These are phyloP conservation scores for Mystacornis crossleyi DNA, from an alignment of 2,113 vertebrate genomes.

Conservation along the genomic window DNA sequence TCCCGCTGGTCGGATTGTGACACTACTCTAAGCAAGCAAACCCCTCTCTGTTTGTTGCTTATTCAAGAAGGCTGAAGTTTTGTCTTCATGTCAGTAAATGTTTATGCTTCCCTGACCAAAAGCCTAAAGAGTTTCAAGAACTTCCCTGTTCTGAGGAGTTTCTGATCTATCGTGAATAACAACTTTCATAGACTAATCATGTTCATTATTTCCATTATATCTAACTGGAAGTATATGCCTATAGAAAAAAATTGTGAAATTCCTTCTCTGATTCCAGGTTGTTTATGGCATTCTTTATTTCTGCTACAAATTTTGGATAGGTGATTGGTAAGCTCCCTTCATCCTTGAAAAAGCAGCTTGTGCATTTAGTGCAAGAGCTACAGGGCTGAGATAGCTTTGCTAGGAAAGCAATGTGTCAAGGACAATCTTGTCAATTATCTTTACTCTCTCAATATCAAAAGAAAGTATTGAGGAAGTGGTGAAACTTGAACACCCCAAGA, in stretches of 20 bases:
- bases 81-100: neutral
- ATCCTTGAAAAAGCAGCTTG: neutral
- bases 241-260: neutral
- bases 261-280: neutral
- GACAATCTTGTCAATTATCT: neutral
- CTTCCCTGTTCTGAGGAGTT: neutral
- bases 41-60: neutral
- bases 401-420: neutral
- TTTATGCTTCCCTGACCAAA: neutral
- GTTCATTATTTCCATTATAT: neutral
- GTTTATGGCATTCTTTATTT: neutral
- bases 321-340: neutral
- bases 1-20: too few relatives aligned
- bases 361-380: neutral
- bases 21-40: fast-evolving
- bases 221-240: neutral
- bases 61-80: neutral
- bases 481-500: neutral
- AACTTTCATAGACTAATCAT: neutral
- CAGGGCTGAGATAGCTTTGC: neutral
- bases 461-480: neutral
- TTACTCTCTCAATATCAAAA: neutral
- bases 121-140: neutral
- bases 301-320: neutral
- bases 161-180: neutral